Evolutionary conservation across 2,797 vertebrate genomes (phyloP), one percentile per base, ranked within the genome.

Genomic region (Dromococcyx pavoninus): DNA sequence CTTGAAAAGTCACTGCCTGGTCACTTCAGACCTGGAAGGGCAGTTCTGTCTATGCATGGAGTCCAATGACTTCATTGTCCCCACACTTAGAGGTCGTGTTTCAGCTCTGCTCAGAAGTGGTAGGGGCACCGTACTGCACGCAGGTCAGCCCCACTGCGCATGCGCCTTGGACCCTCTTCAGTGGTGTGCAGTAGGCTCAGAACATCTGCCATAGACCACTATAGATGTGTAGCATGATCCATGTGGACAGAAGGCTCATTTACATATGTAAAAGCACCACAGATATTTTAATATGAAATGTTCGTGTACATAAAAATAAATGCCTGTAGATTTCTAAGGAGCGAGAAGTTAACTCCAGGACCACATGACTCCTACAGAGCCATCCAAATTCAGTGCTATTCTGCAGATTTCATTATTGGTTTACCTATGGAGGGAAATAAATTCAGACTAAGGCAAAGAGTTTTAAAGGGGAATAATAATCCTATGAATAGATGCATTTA

Each of bases 391-490:
- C 37, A 50, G 43, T 33, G n/a, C 11, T 86, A 37, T 17, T 57
- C 22, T 67, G 35, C 15, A 80, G 48, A 83, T 77, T 76, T 83
- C 72, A 37, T 77, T 93, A 53, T n/a, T n/a, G 56, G 14, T 74
- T 51, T 74, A 57, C 53, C 39, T 67, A 48, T 17, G 43, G n/a
- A 71, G 9, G 71, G 21, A 95, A 71, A 80, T 56, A 0, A 80
- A 74, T 77, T 80, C 41, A 77, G 28, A 71, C 19, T 37, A 76
- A 48, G 8, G 10, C 44, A 54, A 5, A 57, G 41, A 37, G 67
- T 21, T 64, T 89, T 54, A 78, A 71, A 71, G 17, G 16, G 23
- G 12, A 79, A 60, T 56, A 72, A 4, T 35, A 78, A 78, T 13
- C 23, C 41, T 70, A 19, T 54, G 50, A 84, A 53, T 23, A 41